phyloP scores from a whole-genome alignment of 2,888 invertebrate genomes.

The Stenoptilia bipunctidactyla region DNA sequence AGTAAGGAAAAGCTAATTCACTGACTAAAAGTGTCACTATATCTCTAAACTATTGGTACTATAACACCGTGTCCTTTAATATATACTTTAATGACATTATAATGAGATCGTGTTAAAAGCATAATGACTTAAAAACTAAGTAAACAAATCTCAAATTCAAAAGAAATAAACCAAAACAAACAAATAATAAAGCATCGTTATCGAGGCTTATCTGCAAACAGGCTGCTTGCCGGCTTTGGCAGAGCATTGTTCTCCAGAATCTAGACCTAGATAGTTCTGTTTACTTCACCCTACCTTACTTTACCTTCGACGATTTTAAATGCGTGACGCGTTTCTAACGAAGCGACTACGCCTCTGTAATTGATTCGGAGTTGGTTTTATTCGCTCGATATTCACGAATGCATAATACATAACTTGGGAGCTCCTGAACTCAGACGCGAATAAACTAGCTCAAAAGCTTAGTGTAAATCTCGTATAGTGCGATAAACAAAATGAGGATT shows the following conservation, averaged over 20 bases:
- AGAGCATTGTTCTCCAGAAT: slow-evolving; percentile 49
- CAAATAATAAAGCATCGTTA: slow-evolving; percentile 6
- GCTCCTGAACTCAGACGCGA: neutral
- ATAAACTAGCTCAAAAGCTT: neutral
- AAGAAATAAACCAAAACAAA: slow-evolving; percentile 5
- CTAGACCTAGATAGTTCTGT: slow-evolving; percentile 51
- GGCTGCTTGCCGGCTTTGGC: slow-evolving; percentile 47
- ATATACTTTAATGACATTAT: too few species aligned
- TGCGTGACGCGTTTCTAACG: slow-evolving; percentile 72
- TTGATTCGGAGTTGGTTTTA: slow-evolving; percentile 38
- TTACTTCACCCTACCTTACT: slow-evolving; percentile 30
- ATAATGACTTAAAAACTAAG: too few species aligned
- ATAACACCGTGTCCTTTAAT: too few species aligned
- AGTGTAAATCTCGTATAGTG: neutral
- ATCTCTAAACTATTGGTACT: slow-evolving; percentile 26
- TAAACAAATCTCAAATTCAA: too few species aligned
- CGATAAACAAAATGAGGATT: too few species aligned
- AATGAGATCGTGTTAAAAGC: too few species aligned
- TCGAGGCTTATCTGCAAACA: slow-evolving; percentile 18
- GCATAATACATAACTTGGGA: slow-evolving; percentile 56
- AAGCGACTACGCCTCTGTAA: slow-evolving; percentile 52
- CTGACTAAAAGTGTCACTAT: slow-evolving; percentile 42
- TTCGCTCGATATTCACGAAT: slow-evolving; percentile 53
- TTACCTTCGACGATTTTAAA: slow-evolving; percentile 47
- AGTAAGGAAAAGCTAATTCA: too few species aligned